Base-by-base conservation (phyloP, 2,113 vertebrate genomes). In the Pontoporia blainvillei region DNA sequence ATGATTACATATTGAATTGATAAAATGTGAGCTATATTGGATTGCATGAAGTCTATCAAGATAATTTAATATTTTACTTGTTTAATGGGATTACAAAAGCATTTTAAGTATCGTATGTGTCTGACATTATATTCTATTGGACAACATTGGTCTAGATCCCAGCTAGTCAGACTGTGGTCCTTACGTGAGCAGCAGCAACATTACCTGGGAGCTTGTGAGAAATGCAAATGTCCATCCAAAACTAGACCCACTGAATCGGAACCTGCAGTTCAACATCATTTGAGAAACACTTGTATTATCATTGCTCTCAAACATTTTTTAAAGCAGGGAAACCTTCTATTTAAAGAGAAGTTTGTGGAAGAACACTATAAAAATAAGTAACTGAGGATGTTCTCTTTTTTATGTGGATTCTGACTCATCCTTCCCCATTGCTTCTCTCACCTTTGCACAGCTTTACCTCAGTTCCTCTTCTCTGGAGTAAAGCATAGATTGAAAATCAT, bases 341-440 rank as follows among this genome's bases (percentile, higher is more conserved):
- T 66, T 23, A 41, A 57, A 41, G 44, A 64, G 46, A 79, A 66
- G 29, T 23, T 29, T 36, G 12, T 46, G 17, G 49, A 36, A 0
- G 3, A 13, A 13, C 23, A 23, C 34, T 59, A 66, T 10, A 49
- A 49, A 41, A 66, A 17, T 64, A 34, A 49, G 3, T 14, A 0
- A 13, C 12, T 11, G 9, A 7, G 1, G 0, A 20, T 31, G 3
- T 0, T 15, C 2, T 39, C 1, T 41, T 25, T 23, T 23, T 12
- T 15, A 5, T 13, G 6, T 54, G 49, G 5, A 46, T 36, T 36
- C 6, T 67, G 34, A 3, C 34, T 14, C 34, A 8, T 29, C 15
- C 20, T 27, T 49, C 27, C 8, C 7, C 2, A 6, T 8, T 5
- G 9, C 3, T 18, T 44, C 27, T 18, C 11, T 20, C 34, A 20